phyloP scores from a whole-genome alignment of 2,888 invertebrate species.

The Apoderus coryli region DNA sequence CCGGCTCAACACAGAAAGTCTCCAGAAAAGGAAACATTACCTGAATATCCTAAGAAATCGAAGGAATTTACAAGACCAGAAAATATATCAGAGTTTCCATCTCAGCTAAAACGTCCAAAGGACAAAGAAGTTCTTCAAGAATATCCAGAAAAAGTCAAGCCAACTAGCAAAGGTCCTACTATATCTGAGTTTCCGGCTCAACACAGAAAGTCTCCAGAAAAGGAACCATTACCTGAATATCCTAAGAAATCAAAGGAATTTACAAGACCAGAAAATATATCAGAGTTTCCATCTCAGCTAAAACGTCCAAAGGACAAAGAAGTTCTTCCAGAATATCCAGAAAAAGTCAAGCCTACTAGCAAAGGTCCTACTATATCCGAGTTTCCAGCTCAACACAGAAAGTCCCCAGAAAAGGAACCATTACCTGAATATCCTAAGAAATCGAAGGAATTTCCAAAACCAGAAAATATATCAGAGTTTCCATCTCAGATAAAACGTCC shows the following conservation, averaged over 20 bases:
- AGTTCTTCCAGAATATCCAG: slow-evolving; percentile 11
- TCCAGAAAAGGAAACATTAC: slow-evolving; percentile 15
- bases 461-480: slow-evolving; percentile 16
- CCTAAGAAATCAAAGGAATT: too few relatives aligned
- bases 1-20: slow-evolving; percentile 17
- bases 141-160: slow-evolving; percentile 15
- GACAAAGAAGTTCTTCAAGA: slow-evolving; percentile 15
- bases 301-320: slow-evolving; percentile 11
- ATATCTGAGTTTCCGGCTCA: slow-evolving; percentile 19
- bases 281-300: slow-evolving; percentile 16
- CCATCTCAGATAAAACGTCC: slow-evolving; percentile 21
- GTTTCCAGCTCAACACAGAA: slow-evolving; percentile 18
- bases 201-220: slow-evolving; percentile 14
- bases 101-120: slow-evolving; percentile 17
- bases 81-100: slow-evolving; percentile 21
- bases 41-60: slow-evolving; percentile 11
- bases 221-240: too few relatives aligned
- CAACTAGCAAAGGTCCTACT: slow-evolving; percentile 12
- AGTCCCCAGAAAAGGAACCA: slow-evolving; percentile 17
- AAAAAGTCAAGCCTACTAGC: slow-evolving; percentile 12
- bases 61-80: too few relatives aligned
- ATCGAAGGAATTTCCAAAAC: slow-evolving; percentile 10
- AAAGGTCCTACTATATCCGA: slow-evolving; percentile 14
- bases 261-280: too few relatives aligned
- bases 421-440: slow-evolving; percentile 14